These are phyloP conservation scores for Ctenicera cuprea DNA, from an alignment of 2,888 invertebrate genomes.

Conservation along the genomic window DNA sequence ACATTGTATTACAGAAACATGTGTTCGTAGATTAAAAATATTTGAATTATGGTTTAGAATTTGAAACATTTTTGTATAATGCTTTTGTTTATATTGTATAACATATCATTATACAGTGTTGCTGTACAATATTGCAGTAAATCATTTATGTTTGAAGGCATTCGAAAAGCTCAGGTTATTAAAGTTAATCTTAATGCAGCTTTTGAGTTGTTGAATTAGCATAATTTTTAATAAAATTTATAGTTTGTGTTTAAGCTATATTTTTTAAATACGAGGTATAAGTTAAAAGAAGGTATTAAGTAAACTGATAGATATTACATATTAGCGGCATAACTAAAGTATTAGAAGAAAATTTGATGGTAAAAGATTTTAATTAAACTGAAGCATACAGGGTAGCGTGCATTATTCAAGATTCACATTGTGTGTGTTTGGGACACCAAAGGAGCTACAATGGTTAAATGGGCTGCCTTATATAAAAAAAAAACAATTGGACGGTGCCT, in stretches of 20 bases:
- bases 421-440: no score
- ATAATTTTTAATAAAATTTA: not conserved
- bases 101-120: slow-evolving; percentile 44
- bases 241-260: not conserved
- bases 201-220: slow-evolving; percentile 22
- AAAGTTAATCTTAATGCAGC: slow-evolving; percentile 30
- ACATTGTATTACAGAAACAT: slow-evolving; percentile 31
- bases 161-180: slow-evolving; percentile 38
- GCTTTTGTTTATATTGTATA: slow-evolving; percentile 32
- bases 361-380: not conserved
- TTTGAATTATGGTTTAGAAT: slow-evolving; percentile 20
- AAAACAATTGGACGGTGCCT: no score
- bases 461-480: no score
- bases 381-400: no score
- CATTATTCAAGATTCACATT: no score
- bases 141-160: slow-evolving; percentile 24
- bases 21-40: slow-evolving; percentile 32
- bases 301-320: slow-evolving; percentile 10
- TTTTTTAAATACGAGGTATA: slow-evolving; percentile 29
- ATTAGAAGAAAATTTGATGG: not conserved
- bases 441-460: no score
- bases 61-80: slow-evolving; percentile 23
- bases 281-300: slow-evolving; percentile 12
- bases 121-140: slow-evolving; percentile 17
- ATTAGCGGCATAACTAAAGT: not conserved